A percentile compares a stretch with the other conserved stretches of the same genome.
These are phyloP conservation scores for Falco naumanni DNA, from an alignment of 2,797 vertebrate genomes.

Conservation along the genomic window DNA sequence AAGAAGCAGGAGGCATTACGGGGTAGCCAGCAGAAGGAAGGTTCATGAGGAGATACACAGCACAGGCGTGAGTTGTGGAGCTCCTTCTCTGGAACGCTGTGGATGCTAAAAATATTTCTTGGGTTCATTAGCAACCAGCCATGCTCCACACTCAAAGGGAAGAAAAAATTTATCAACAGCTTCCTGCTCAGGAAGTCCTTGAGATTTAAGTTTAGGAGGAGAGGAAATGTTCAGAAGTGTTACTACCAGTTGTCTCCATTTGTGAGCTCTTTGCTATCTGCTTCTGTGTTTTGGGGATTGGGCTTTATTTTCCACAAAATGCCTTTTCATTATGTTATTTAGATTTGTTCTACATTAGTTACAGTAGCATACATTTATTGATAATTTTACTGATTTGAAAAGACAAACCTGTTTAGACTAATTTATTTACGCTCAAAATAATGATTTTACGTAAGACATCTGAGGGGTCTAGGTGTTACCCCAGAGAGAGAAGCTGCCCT, in stretches of 20 bases:
- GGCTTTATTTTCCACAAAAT: background rate
- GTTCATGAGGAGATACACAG: background rate
- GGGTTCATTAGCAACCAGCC: background rate
- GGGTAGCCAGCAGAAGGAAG: background rate
- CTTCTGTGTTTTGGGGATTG: background rate
- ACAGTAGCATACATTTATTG: background rate
- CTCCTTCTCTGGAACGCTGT: background rate
- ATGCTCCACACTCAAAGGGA: background rate
- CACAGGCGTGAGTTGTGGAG: background rate
- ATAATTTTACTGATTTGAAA: background rate
- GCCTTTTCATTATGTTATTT: background rate
- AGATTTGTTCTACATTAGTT: background rate
- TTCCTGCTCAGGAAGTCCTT: background rate
- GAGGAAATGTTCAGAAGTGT: background rate
- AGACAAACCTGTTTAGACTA: background rate
- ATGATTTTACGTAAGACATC: background rate
- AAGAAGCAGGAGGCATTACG: background rate
- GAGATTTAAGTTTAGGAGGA: background rate
- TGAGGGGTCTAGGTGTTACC: background rate
- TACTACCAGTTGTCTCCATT: background rate
- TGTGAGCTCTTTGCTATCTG: background rate
- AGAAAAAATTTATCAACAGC: background rate
- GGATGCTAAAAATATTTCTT: background rate
- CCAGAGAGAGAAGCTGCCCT: background rate
- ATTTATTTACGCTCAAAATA: background rate